A percentile compares a stretch with the other conserved stretches of the same genome.
Evolutionary conservation across 2,113 vertebrate species (phyloP).

Genomic region (Rostratula benghalensis): DNA sequence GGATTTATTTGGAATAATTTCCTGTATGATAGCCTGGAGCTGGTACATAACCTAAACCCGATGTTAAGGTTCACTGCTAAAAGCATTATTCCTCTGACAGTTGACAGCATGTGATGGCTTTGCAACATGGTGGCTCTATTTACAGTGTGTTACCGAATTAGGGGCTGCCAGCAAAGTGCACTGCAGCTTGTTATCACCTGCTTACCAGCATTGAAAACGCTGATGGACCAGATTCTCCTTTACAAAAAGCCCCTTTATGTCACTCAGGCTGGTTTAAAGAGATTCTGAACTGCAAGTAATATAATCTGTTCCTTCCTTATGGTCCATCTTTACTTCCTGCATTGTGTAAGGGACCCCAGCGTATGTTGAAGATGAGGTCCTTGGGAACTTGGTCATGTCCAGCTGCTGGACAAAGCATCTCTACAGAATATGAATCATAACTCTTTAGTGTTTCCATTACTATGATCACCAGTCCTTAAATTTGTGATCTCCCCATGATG

Average conservation of each 20-base stretch:
- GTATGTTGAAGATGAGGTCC: background rate
- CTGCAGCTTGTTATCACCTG: conserved; percentile 12
- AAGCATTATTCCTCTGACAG: background rate
- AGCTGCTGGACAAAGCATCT: background rate
- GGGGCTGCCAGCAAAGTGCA: background rate
- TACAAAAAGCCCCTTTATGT: background rate
- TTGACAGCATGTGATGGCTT: background rate
- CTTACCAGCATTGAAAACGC: conserved; percentile 13
- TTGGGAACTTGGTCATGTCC: background rate
- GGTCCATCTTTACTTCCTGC: background rate
- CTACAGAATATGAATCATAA: background rate
- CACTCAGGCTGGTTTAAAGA: background rate
- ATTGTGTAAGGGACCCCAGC: background rate
- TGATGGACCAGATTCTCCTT: background rate
- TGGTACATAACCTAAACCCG: background rate
- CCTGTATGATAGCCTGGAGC: background rate
- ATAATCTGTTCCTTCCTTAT: background rate
- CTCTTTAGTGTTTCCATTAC: background rate
- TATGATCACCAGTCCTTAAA: background rate
- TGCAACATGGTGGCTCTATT: background rate
- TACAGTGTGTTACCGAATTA: conserved; percentile 22
- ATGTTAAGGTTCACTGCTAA: background rate
- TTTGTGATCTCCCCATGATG: background rate
- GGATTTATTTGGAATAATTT: background rate
- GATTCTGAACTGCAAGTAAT: background rate